These are phyloP conservation scores for Drosophila subobscura DNA, from an alignment of 1,140 invertebrate genomes.

Conservation along the genomic window DNA sequence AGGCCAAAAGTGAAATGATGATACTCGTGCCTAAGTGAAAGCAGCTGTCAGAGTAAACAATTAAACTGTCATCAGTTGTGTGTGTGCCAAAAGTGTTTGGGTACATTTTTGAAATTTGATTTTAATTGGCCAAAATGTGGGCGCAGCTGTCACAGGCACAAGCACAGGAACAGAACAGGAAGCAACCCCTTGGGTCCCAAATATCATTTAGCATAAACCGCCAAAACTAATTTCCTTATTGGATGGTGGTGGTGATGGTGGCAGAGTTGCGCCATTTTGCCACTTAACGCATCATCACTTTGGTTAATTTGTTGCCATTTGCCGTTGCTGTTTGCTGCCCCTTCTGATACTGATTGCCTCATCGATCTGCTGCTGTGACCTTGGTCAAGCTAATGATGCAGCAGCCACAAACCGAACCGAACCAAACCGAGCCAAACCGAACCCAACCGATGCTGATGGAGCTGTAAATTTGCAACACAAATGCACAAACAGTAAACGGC, in stretches of 20 bases:
- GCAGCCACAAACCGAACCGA: slow-evolving; percentile 19
- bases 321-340: slow-evolving; percentile 22
- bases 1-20: slow-evolving; percentile 34
- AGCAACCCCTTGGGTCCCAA: not conserved
- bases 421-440: slow-evolving; percentile 6
- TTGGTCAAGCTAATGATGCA: slow-evolving; percentile 68
- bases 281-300: slow-evolving; percentile 80
- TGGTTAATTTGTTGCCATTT: slow-evolving; percentile 67
- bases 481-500: slow-evolving; percentile 60
- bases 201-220: slow-evolving; percentile 47
- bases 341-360: slow-evolving; percentile 53
- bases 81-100: slow-evolving; percentile 38
- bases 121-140: slow-evolving; percentile 73
- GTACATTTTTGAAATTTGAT: slow-evolving; percentile 72
- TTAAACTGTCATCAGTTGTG: slow-evolving; percentile 75
- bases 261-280: slow-evolving; percentile 59
- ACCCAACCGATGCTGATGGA: slow-evolving; percentile 47
- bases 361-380: slow-evolving; percentile 58
- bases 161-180: slow-evolving; percentile 5
- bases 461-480: slow-evolving; percentile 81
- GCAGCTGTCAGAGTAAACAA: slow-evolving; percentile 67
- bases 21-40: slow-evolving; percentile 66
- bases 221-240: slow-evolving; percentile 75
- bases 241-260: slow-evolving; percentile 17
- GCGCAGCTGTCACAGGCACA: slow-evolving; percentile 63